Percentiles rank a stretch among this genome's conserved stretches.
phyloP scores from a whole-genome alignment of 1,140 invertebrate species.

The Drosophila auraria region DNA sequence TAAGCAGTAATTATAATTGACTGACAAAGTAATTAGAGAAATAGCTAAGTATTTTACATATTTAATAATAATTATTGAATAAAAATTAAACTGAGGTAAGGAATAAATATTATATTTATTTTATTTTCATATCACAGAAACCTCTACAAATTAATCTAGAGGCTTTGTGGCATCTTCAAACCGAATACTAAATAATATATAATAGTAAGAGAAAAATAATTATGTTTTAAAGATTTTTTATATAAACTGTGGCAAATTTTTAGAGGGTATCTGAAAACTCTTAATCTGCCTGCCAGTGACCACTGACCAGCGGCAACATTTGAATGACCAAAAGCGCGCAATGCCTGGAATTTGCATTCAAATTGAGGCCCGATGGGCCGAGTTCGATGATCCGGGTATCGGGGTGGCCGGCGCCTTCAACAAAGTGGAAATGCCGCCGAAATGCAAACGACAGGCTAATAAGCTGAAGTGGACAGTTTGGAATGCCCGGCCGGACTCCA shows the following conservation, averaged over 20 bases:
- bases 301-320: slow-evolving; percentile 57
- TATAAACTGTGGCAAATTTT: neutral
- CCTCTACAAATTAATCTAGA: too few relatives aligned
- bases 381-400: slow-evolving; percentile 10
- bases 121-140: neutral
- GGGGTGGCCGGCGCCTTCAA: slow-evolving; percentile 34
- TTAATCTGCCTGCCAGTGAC: neutral
- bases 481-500: slow-evolving; percentile 69
- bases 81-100: neutral
- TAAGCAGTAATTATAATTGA: neutral
- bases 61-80: too few relatives aligned
- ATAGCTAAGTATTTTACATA: neutral
- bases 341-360: slow-evolving; percentile 79
- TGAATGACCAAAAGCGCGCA: slow-evolving; percentile 71
- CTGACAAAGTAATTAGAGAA: neutral
- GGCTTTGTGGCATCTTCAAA: too few relatives aligned
- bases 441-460: slow-evolving; percentile 84
- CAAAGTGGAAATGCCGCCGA: slow-evolving; percentile 66
- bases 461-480: slow-evolving; percentile 74
- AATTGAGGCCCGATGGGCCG: slow-evolving; percentile 43
- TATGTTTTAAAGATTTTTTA: too few relatives aligned
- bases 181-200: too few relatives aligned
- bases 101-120: neutral
- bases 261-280: neutral
- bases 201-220: too few relatives aligned